Conservation (phyloP, 2,888 invertebrate genomes). For the Apotomis capreana region DNA sequence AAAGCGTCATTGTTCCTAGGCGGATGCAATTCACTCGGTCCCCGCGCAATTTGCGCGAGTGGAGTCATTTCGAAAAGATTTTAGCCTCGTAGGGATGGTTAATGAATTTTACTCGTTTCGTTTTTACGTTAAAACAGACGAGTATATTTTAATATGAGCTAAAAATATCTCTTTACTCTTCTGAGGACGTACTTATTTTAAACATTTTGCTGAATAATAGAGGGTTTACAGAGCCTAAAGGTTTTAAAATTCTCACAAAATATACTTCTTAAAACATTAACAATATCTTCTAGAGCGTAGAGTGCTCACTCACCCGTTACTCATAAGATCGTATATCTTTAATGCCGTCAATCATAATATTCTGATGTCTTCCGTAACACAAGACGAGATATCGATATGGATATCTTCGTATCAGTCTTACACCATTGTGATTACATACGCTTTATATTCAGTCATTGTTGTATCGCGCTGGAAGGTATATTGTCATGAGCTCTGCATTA, state of each 20-base stretch:
- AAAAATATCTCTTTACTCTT: neutral
- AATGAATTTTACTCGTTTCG: conserved; percentile 49
- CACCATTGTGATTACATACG: conserved; percentile 38
- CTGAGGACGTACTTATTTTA: too few relatives aligned
- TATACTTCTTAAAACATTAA: conserved; percentile 1
- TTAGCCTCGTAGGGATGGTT: conserved; percentile 57
- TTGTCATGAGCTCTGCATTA: conserved; percentile 4
- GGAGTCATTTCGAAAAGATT: conserved; percentile 77
- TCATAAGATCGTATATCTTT: conserved; percentile 37
- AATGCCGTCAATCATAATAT: conserved; percentile 38
- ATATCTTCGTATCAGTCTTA: conserved; percentile 46
- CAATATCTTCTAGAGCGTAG: conserved; percentile 29
- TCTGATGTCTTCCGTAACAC: conserved; percentile 48
- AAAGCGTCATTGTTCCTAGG: conserved; percentile 78
- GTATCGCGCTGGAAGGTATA: conserved; percentile 44
- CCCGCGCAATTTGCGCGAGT: conserved; percentile 79
- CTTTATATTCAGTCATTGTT: conserved; percentile 47
- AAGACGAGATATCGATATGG: conserved; percentile 49
- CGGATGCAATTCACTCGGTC: conserved; percentile 81
- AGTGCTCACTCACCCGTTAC: conserved; percentile 32
- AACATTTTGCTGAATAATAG: too few relatives aligned
- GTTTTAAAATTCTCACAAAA: neutral
- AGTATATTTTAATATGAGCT: neutral
- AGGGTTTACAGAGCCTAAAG: too few relatives aligned
- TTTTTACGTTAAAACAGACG: neutral